Evolutionary conservation across 2,113 vertebrate genomes (phyloP), one percentile per base, ranked within the genome.

Genomic region (Nothocercus julius): DNA sequence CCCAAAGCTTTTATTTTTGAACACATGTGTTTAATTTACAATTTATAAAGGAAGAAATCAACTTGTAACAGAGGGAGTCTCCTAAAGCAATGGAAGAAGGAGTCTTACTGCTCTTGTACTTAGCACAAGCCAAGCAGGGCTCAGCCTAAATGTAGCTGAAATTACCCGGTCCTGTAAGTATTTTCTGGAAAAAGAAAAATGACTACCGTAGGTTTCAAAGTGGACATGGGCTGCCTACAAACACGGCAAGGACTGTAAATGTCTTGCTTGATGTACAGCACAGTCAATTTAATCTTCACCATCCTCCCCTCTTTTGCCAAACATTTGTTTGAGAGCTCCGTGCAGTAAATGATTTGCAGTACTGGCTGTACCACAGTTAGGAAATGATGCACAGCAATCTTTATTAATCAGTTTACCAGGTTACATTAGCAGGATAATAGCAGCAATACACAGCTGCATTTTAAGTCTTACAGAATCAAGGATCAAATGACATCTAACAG

Each of bases 161-260:
- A 74, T 89, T 85, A 93, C 66, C 69, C 80, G 82, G 82, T 76
- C 87, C 47, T 59, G 6, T 54, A 92, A 93, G 82, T 85, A 93
- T 93, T 96, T 92, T 81, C 70, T 89, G 69, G 84, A 93, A 97
- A 92, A 92, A 95, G 93, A 95, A 93, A 97, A 92, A 96, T 90
- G 77, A 85, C 38, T 67, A 28, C 85, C 76, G 34, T 51, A 69
- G 58, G 32, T 96, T 97, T 95, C 44, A 53, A 89, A 96, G 61
- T 83, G 66, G 88, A 94, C 94, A 96, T 38, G 64, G 74, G 28
- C 87, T 95, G 92, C 82, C 44, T 86, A 54, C 90, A 80, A 96
- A 92, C 76, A 95, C 14, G 42, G 90, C 76, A 92, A 95, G 79
- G 85, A 90, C 74, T 73, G 40, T 76, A 94, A 87, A 78, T 92